Base-by-base conservation (phyloP, 2,113 vertebrate species). In the Anhinga rufa region DNA sequence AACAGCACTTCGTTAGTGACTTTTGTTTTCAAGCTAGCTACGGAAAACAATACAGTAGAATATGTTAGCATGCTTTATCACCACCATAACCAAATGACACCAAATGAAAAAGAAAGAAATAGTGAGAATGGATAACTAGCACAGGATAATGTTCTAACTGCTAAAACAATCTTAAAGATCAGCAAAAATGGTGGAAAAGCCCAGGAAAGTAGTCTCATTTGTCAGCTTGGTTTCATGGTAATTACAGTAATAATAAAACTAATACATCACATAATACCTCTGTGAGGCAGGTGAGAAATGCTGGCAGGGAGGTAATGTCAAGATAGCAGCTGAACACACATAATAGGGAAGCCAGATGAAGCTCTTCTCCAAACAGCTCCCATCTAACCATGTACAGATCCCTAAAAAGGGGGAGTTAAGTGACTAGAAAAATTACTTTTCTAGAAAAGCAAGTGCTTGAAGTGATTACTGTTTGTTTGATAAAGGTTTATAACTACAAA, bases 211-310 rank as follows among this genome's bases (percentile, higher is more conserved):
- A 86, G 60, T 66, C 20, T 51, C 55, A 71, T 86, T 95, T 92
- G 76, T 81, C 92, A 88, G 60, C 48, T 93, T 96, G 64, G 69
- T 93, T 94, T 93, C 70, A 34, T 62, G 82, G 46, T 93, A 94
- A 90, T 94, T 94, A 90, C 68, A 94, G 51, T 83, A 92, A 88
- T 95, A 90, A 92, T 94, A 89, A 94, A 94, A 87, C 74, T 92
- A 94, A 95, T 97, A 75, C 79, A 95, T 93, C 92, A 92, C 71
- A 75, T 82, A 96, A 74, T 93, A 93, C 64, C 82, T 93, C 78
- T 88, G 46, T 62, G 75, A 95, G 82, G 54, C 82, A 97, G 90
- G 93, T 93, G 90, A 91, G 85, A 95, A 90, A 77, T 62, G 74
- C 75, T 95, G 74, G 70, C 87, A 88, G 92, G 93, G 64, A 90